phyloP scores from a whole-genome alignment of 2,113 vertebrate species.

The Typhlomys cinereus region DNA sequence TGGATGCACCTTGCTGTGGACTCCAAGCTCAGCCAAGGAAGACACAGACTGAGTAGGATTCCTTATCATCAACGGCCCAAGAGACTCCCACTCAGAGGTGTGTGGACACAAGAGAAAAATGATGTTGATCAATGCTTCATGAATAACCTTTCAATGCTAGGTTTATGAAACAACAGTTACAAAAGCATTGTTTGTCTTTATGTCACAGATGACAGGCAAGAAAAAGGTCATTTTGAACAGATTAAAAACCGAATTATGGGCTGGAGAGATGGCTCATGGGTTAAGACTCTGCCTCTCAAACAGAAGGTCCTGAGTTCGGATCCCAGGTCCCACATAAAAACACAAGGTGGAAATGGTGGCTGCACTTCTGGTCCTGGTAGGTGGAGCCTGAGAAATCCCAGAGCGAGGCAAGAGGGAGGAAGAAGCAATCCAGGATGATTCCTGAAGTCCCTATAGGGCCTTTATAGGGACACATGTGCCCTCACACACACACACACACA shows the following conservation, averaged over 20 bases:
- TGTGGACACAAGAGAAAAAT: not conserved
- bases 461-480: too few relatives aligned
- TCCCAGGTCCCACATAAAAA: too few relatives aligned
- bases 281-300: too few relatives aligned
- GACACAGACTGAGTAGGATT: not conserved
- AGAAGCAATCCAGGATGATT: too few relatives aligned
- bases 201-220: not conserved
- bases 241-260: not conserved
- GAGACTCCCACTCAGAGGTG: not conserved
- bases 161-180: not conserved
- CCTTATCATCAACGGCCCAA: not conserved
- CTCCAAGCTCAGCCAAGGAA: not conserved
- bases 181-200: not conserved
- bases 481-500: too few relatives aligned
- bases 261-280: too few relatives aligned
- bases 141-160: not conserved
- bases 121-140: not conserved
- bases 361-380: too few relatives aligned
- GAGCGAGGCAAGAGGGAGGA: too few relatives aligned
- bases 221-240: constrained; percentile 24
- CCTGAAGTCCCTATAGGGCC: too few relatives aligned
- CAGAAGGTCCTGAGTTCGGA: too few relatives aligned
- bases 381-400: too few relatives aligned
- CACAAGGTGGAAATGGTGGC: too few relatives aligned
- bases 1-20: not conserved